Evolutionary conservation across 2,113 vertebrate genomes (phyloP), one percentile per base, ranked within the genome.

Genomic region (Theristicus caerulescens): DNA sequence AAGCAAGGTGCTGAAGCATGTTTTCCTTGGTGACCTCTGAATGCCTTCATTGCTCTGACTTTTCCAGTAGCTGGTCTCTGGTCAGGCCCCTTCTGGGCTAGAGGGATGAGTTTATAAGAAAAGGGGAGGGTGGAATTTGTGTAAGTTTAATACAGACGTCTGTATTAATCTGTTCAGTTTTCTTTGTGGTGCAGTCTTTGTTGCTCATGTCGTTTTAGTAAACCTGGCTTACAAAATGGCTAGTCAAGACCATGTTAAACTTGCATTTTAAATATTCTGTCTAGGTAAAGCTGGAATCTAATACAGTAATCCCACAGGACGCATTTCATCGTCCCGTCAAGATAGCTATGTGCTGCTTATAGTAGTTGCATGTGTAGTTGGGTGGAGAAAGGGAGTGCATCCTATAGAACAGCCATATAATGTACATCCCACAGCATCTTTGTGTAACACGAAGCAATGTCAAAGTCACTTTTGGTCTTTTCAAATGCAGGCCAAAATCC

Each of bases 401-500:
- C 85, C 74, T 78, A 1, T 3, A 55, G 46, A 42, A 6, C 16
- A 46, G 44, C 77, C 15, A 2, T 15, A 3, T 10, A 5, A 20
- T 15, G 13, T 9, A 10, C 10, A 10, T 14, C 55, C 47, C 7
- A 3, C 81, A 24, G 54, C 25, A 4, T 10, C 55, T 57, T 13
- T 14, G 22, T 15, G 24, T 42, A 11, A 17, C 64, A 27, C 3
- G 8, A 13, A 38, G 17, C 40, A 11, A 7, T 7, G 16, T 82
- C 77, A 62, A 4, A 46, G n/a, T 82, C 27, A 7, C 44, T 54
- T 27, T 7, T 79, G 80, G 10, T 91, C 49, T 81, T 74, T 44
- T 11, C 61, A 34, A 36, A 72, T 11, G 27, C 89, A 99, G 98
- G 77, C 92, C 98, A 49, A 97, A 96, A 42, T 96, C 97, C 58